Base-by-base conservation (phyloP, 2,113 vertebrate genomes). In the Pterophyllum scalare region DNA sequence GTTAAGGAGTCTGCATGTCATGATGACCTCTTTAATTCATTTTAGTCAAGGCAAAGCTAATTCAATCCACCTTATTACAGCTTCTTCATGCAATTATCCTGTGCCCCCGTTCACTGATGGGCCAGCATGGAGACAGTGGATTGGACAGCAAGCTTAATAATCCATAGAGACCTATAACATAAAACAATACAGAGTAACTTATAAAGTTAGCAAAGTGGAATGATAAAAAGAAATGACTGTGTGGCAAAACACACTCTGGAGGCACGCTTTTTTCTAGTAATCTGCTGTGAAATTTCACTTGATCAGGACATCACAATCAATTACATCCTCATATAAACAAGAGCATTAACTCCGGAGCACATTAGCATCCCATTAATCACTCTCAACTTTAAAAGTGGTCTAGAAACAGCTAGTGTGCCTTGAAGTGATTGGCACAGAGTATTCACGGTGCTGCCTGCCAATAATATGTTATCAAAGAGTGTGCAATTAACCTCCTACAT, bases 41-140 rank as follows among this genome's bases (percentile, higher is more conserved):
- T 93, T 93, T 77, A 87, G 86, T 90, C 84, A 80, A 76, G 57
- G 67, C 59, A 85, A 88, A 87, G 87, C 81, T 93, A 93, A 94
- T 93, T 90, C 86, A 91, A 91, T 93, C 79, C 79, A 80, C 59
- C 87, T 83, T 88, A 91, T 94, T 94, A 87, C 54, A 88, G 80
- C 80, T 77, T 91, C 78, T 89, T 94, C 84, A 92, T 92, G 79
- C 86, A 91, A 92, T 94, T 94, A 93, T 61, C 79, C 87, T 83
- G 78, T 88, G 86, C 28, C 86, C 85, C 72, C 84, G 43, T 75
- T 89, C 90, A 85, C 49, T 79, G 70, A 89, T 81, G 62, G 59
- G 20, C 35, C 81, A 83, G 56, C 26, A 77, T 28, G 77, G 74
- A 88, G 35, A 77, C 56, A 80, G 64, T 26, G 74, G 83, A 88